Evolutionary conservation across 2,113 vertebrate species (phyloP), one percentile per base, ranked within the genome.

Genomic region (Ondatra zibethicus): DNA sequence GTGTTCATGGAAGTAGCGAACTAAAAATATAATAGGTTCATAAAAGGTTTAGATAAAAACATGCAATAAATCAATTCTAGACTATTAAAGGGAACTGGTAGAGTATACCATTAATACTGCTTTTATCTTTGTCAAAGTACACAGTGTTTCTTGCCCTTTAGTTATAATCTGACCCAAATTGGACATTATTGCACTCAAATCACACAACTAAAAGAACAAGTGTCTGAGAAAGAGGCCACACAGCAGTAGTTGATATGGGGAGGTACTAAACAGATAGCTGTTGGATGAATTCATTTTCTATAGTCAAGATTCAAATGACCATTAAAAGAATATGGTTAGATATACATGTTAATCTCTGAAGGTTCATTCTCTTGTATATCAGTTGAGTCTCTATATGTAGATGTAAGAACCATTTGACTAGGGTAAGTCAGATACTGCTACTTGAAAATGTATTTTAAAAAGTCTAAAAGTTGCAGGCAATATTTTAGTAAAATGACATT

Each of bases 21-120:
- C 72, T 87, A 91, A 76, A 96, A 98, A 95, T 96, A 94, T 95
- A 97, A 96, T 95, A 95, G 94, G 94, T 80, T 97, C 96, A 97
- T 96, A 96, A 97, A 97, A 97, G 91, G 61, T 93, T 97, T 95
- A 96, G 94, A 97, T 89, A 96, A 96, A 92, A 97, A 96, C 75
- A 97, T 91, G 75, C 81, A 94, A 89, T 97, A 96, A 97, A 98
- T 98, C 97, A 97, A 94, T 97, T 84, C n/a, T 45, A 93, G 76
- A 80, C 93, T 93, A 97, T 95, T 96, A 92, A 94, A 94, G 76
- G n/a, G 33, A 97, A 91, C 92, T 96, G 68, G 42, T 63, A 47
- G 86, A 89, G 73, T 58, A 84, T 92, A 95, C 39, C 55, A 92
- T 95, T 94, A 97, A 91, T 87, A 92, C 14, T 66, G 25, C 94